phyloP scores from a whole-genome alignment of 1,140 invertebrate species.

The Drosophila prosaltans region DNA sequence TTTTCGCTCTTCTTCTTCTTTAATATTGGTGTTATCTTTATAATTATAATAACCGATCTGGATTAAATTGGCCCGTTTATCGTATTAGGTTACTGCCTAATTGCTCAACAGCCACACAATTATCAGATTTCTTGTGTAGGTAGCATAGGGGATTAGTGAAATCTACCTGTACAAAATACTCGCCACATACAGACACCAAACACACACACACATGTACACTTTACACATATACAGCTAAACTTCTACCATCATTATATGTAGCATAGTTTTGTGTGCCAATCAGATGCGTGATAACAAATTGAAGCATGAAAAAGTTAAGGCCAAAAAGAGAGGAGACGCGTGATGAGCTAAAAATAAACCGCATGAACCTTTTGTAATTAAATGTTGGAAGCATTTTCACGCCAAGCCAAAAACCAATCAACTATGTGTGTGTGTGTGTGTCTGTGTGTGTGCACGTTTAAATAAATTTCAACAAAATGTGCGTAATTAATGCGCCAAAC shows the following conservation, averaged over 20 bases:
- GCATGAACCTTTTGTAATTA: conserved; percentile 68
- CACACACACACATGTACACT: conserved; percentile 28
- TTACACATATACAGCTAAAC: conserved; percentile 16
- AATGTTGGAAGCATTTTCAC: conserved; percentile 62
- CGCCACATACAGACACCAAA: conserved; percentile 1
- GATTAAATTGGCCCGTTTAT: conserved; percentile 28
- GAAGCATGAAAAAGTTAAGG: conserved; percentile 13
- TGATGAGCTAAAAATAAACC: conserved; percentile 52
- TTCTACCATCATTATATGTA: background rate
- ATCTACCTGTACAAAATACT: conserved; percentile 1
- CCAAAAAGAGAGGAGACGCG: too few relatives aligned
- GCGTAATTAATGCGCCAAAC: conserved; percentile 67
- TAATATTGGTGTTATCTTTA: background rate
- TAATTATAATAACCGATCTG: background rate
- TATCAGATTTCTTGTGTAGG: conserved; percentile 19
- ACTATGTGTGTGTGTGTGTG: conserved; percentile 15
- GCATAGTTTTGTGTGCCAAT: conserved; percentile 28
- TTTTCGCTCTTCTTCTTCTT: background rate
- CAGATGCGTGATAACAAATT: conserved; percentile 60
- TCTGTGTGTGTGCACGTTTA: conserved; percentile 39
- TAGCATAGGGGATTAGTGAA: background rate
- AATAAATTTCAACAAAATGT: conserved; percentile 75
- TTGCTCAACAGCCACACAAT: conserved; percentile 26
- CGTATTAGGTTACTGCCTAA: conserved; percentile 51
- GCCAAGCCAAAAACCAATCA: conserved; percentile 35